Evolutionary conservation across 2,113 vertebrate species (phyloP), one percentile per base, ranked within the genome.

Genomic region (Dermatemys mawii): DNA sequence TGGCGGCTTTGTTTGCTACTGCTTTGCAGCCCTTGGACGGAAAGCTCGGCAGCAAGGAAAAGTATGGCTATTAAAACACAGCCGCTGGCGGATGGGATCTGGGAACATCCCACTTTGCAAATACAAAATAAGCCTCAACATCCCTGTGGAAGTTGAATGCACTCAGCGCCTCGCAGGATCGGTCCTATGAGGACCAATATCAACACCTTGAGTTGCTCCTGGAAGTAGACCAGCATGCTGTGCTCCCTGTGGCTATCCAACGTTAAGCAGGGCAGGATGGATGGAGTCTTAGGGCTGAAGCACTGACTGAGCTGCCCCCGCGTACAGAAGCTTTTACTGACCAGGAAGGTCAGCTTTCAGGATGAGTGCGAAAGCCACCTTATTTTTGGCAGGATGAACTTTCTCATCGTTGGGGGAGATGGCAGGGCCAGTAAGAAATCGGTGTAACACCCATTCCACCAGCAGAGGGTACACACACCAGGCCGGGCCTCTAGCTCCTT

Each of bases 231-330:
- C 16, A n/a, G 63, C 63, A n/a, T n/a, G 35, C 26, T 12, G 26
- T 27, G 21, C 54, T 55, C 26, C 54, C 54, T 55, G 26, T 55
- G 54, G 54, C 26, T n/a, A 11, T 67, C 14, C 44, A 5, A 7
- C 2, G 29, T 5, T 78, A 53, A 79, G 5, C 24, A 63, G 44
- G 19, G 17, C 51, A 9, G 0, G 1, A 24, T 22, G 46, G 84
- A 27, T 46, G 38, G 13, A 4, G 10, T 2, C 17, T 50, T 76
- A 54, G 0, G 0, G 12, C 57, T 46, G 13, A 87, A 48, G 44
- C 53, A 9, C 29, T 0, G 0, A n/a, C 76, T 49, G 26, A 32
- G 48, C 76, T 78, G 76, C 46, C 46, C 29, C 76, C 8, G 4
- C 1, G 6, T 32, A 49, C 48, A 50, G 32, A 67, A 67, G 16